Conservation (phyloP, 2,888 invertebrate genomes). For the Euplagia quadripunctaria region DNA sequence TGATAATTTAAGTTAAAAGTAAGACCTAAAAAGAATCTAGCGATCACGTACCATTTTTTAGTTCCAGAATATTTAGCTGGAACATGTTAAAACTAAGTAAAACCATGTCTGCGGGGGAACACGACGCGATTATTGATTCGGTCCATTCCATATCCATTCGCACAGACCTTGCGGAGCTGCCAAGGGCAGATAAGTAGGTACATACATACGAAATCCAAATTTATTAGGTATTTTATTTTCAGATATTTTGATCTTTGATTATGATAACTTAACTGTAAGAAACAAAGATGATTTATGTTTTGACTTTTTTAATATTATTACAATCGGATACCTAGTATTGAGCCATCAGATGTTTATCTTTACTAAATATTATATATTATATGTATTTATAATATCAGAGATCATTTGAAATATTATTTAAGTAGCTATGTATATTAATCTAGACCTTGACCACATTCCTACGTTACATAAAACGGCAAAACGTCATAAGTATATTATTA, state of each 20-base stretch:
- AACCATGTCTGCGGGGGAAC: conserved; percentile 8
- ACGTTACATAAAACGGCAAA: too few species aligned
- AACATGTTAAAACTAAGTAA: neutral
- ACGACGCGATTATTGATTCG: conserved; percentile 29
- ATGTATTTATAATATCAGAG: too few species aligned
- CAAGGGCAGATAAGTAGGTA: conserved; percentile 5
- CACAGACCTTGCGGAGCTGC: neutral
- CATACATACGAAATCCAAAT: neutral
- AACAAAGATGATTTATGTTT: neutral
- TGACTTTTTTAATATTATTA: too few species aligned
- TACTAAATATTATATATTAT: neutral
- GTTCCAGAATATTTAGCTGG: conserved; percentile 4
- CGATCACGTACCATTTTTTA: neutral
- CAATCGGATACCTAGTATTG: too few species aligned
- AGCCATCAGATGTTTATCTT: neutral
- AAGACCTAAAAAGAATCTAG: neutral
- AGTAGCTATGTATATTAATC: too few species aligned
- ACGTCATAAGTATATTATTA: too few species aligned
- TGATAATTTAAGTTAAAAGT: neutral
- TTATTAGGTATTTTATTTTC: neutral
- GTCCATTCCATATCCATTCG: conserved; percentile 15
- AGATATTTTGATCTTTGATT: too few species aligned
- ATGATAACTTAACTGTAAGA: too few species aligned
- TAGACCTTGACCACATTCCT: too few species aligned
- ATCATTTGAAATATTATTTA: too few species aligned